A percentile compares a stretch with the other conserved stretches of the same genome.
These are phyloP conservation scores for Mormoops blainvillei DNA, from an alignment of 2,113 vertebrate genomes.

Conservation along the genomic window DNA sequence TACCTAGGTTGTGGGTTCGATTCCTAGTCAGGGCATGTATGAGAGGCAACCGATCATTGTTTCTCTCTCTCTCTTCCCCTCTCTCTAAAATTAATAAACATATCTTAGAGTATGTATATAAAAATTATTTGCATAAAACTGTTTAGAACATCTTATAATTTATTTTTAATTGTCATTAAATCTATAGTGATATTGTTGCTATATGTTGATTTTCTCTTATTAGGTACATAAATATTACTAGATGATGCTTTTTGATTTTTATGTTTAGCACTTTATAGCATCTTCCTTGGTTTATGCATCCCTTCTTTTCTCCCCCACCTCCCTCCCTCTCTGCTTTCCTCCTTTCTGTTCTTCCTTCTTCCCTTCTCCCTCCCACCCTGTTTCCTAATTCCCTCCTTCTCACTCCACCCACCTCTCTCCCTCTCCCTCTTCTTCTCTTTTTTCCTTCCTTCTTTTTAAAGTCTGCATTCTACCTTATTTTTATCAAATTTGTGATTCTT, in stretches of 20 bases:
- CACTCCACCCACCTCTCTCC: accelerated
- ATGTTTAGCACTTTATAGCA: background rate
- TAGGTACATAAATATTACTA: background rate
- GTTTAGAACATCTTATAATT: background rate
- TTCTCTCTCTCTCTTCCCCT: no score
- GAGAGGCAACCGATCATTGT: no score
- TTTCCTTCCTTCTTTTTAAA: background rate
- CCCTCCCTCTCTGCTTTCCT: no score
- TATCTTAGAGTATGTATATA: no score
- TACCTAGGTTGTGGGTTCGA: no score
- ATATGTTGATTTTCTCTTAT: background rate
- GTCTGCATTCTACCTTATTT: background rate
- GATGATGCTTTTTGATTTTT: background rate
- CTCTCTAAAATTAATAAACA: no score
- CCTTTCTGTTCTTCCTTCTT: no score
- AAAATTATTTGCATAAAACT: background rate
- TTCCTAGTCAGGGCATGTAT: no score
- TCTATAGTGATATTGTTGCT: background rate
- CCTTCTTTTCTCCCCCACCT: background rate
- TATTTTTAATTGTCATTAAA: background rate
- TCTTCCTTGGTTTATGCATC: background rate
- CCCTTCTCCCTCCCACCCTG: no score
- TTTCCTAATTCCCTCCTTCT: no score
- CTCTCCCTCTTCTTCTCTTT: no score
- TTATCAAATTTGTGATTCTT: background rate